Base-by-base conservation (phyloP, 2,113 vertebrate genomes). In the Zingel zingel region DNA sequence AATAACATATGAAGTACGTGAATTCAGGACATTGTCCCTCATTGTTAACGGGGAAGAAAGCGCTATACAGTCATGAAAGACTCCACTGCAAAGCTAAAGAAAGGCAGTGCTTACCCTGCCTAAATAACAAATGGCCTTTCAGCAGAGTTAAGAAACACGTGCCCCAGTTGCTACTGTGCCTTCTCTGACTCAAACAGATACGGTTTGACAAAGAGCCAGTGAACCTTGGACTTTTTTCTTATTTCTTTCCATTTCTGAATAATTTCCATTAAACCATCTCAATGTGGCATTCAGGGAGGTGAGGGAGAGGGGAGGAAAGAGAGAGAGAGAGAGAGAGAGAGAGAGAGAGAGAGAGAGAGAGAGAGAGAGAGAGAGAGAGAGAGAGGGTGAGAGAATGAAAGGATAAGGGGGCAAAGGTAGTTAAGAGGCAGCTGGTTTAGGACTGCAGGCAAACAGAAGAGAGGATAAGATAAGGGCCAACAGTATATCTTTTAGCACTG, bases 251-350 rank as follows among this genome's bases (percentile, higher is more conserved):
- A 81, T 86, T 86, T 87, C 71, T 81, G 81, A 89, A 84, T 80
- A 25, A 90, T 90, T 89, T 88, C 86, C 89, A 90, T 90, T 87
- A 84, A 89, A 81, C 62, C 78, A 63, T 83, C 74, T 88, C 69
- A 89, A 84, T 81, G 74, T 88, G 83, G 76, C 68, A 79, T 85
- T 30, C 10, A 36, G 25, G 77, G 51, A 69, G 39, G 39, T 10
- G 39, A 39, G 39, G 1, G 36, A 9, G 36, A 39, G 36, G 36
- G 8, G 36, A 39, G 36, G 33, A 39, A 4, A 39, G 36, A 8
- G 36, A 39, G 36, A 33, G 33, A 6, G 33, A 0, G 33, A 33
- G 33, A 6, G 33, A 33, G 33, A 33, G 33, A 6, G 33, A 6
- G 33, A 33, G 33, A 5, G 33, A 33, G 33, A 33, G 33, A 33